Percentiles rank a stretch among this genome's conserved stretches.
phyloP scores from a whole-genome alignment of 2,113 vertebrate species.

The Pongo pygmaeus region DNA sequence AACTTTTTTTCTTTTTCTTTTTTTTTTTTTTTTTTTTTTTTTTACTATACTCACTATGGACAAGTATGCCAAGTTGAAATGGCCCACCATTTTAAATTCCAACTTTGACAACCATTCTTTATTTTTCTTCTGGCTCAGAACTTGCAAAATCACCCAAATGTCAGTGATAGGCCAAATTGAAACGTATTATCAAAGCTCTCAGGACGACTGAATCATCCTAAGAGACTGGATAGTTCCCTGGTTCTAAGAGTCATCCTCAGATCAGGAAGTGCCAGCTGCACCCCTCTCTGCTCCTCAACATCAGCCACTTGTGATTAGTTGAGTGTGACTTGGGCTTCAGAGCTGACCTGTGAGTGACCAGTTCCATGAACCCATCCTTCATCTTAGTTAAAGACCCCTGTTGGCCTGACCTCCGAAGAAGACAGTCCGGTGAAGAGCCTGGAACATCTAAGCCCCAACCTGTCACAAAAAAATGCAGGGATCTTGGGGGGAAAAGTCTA shows the following conservation, averaged over 20 bases:
- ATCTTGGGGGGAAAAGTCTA: not conserved
- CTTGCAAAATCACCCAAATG: not conserved
- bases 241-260: not conserved
- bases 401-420: constrained; percentile 51
- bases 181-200: not conserved
- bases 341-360: constrained; percentile 40
- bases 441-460: not conserved
- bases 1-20: not conserved
- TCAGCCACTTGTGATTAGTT: not conserved
- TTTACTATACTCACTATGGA: not conserved
- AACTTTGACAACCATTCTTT: not conserved
- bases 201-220: not conserved
- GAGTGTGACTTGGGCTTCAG: constrained; percentile 5
- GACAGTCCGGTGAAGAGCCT: not conserved
- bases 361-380: not conserved
- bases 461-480: not conserved
- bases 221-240: not conserved
- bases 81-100: not conserved
- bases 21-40: not conserved
- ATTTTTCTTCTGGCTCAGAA: constrained; percentile 17
- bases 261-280: not conserved
- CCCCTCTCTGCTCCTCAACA: not conserved
- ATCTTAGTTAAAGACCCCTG: not conserved
- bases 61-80: not conserved
- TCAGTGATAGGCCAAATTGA: not conserved